Evolutionary conservation across 1,140 invertebrate genomes (phyloP), one percentile per base, ranked within the genome.

Genomic region (Pogonomyrmex barbatus): DNA sequence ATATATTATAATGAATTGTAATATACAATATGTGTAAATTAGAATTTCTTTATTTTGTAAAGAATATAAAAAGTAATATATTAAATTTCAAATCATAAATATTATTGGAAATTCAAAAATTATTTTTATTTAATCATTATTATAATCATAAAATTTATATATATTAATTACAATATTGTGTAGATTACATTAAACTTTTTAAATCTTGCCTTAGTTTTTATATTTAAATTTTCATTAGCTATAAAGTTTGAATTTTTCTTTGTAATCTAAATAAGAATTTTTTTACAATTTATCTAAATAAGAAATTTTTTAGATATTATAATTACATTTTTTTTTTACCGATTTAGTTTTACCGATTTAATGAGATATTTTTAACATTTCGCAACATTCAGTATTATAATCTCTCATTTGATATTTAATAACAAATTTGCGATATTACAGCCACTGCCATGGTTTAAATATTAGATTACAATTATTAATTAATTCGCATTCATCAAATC

Each of bases 381-480:
- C 12, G 10, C 30, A 58, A 62, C n/a, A 75, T 60, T 42, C n/a
- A 30, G 9, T 50, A 76, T 76, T 75, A 75, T 75, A 84, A 84
- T 84, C 24, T 39, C 47, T 5, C 67, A 30, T 54, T 75, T 52
- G 45, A 52, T 76, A 63, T 84, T 84, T 63, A 75, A 62, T 36
- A 76, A 84, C 45, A 73, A 85, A 67, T 79, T 77, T 58, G 47
- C 45, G 42, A 54, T 78, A 54, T 79, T 85, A 65, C 39, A 47
- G 10, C 54, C 33, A 56, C 68, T 56, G n/a, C 79, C 30, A 60
- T 30, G 24, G 68, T 62, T 47, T 83, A 83, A 60, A 83, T 71
- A 73, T 82, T 39, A 83, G 67, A 60, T 83, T 73, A 45, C 79
- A 50, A 83, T 83, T 33, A 81, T 81, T 70, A 81, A 81, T 81